Base-by-base conservation (phyloP, 2,888 invertebrate genomes). In the Resseliella maxima region DNA sequence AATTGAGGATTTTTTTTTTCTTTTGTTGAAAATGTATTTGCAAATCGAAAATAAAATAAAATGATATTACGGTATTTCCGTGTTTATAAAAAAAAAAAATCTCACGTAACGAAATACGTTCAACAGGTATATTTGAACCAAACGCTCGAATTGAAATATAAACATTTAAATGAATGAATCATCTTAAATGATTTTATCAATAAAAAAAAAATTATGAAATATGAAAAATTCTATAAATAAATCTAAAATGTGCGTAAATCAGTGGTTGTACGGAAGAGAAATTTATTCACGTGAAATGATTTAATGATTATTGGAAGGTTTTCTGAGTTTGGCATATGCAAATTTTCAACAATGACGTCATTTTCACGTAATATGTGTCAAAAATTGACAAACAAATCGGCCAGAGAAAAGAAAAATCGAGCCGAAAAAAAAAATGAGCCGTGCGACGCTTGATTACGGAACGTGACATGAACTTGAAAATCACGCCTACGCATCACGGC, bases 401-500 rank as follows among this genome's bases (percentile, higher is more conserved):
- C 24, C n/a, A n/a, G n/a, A n/a, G n/a, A n/a, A n/a, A n/a, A 21
- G 50, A 59, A 10, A 6, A 10, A 59, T 8, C 35, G 38, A 83
- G 24, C n/a, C n/a, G n/a, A n/a, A n/a, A n/a, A n/a, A n/a, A n/a
- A n/a, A n/a, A n/a, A n/a, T n/a, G n/a, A n/a, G n/a, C n/a, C n/a
- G n/a, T 12, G 36, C 38, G 83, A 83, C 83, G 83, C 8, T 2
- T 35, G 35, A 72, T 38, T 38, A n/a, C 38, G n/a, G 72, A 83
- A 83, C 83, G 83, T 83, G 36, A 83, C 83, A 38, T 38, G 83
- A 83, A 38, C 83, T 81, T 81, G 81, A 36, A 83, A 3, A n/a
- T 83, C 83, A 83, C 83, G 83, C 83, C 83, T 38, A 83, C 83
- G 83, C 83, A n/a, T n/a, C n/a, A 83, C n/a, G 31, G 35, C 21